A percentile compares a stretch with the other conserved stretches of the same genome.
phyloP scores from a whole-genome alignment of 2,113 vertebrate species.

The Pampusana beccarii region DNA sequence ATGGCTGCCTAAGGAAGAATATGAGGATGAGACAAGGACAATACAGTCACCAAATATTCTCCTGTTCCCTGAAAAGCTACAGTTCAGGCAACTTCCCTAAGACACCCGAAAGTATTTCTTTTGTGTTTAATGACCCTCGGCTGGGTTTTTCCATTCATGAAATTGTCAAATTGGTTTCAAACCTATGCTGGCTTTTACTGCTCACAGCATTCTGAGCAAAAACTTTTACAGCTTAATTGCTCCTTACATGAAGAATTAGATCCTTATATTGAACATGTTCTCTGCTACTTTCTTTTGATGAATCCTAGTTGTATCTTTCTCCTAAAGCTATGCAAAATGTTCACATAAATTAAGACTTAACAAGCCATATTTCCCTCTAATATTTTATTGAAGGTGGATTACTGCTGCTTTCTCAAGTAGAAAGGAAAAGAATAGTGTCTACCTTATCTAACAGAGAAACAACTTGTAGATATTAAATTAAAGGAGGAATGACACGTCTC shows the following conservation, averaged over 20 bases:
- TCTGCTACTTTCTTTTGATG: conserved; percentile 34
- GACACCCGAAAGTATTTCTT: background rate
- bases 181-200: background rate
- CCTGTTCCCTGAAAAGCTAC: background rate
- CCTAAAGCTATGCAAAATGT: conserved; percentile 18
- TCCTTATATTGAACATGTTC: background rate
- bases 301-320: background rate
- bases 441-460: background rate
- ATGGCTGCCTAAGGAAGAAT: background rate
- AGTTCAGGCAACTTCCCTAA: background rate
- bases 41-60: background rate
- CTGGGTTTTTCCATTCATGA: background rate
- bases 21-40: background rate
- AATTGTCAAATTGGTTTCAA: background rate
- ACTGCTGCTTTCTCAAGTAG: background rate
- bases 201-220: background rate
- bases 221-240: background rate
- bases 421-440: background rate
- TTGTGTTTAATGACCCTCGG: background rate
- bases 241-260: background rate
- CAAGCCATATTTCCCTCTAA: background rate
- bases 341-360: conserved; percentile 23
- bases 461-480: background rate
- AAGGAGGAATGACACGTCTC: background rate
- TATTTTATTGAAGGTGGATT: background rate